phyloP scores from a whole-genome alignment of 92 coral and sea anemone genomes.

The Porites rus region DNA sequence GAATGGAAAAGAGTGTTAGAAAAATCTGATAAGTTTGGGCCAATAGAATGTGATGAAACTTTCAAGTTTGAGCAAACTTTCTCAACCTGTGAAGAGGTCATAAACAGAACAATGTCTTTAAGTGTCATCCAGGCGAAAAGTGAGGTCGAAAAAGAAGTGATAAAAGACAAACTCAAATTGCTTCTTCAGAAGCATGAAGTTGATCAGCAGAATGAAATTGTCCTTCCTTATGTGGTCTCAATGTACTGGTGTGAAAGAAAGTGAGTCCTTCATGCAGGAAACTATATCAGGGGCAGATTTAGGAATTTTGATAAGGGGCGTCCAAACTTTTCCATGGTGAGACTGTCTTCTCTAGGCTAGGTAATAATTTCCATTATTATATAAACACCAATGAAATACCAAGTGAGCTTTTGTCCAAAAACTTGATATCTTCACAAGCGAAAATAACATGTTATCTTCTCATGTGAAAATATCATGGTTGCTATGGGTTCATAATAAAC shows the following conservation, averaged over 20 bases:
- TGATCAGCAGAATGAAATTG: not conserved
- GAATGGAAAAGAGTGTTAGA: constrained; percentile 58
- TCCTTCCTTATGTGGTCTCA: not conserved
- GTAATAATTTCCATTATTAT: too few species aligned
- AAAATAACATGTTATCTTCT: too few species aligned
- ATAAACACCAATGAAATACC: too few species aligned
- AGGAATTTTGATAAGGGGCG: too few species aligned
- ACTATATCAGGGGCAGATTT: too few species aligned
- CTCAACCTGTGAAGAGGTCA: constrained; percentile 46
- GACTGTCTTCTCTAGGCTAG: too few species aligned
- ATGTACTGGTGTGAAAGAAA: constrained; percentile 28
- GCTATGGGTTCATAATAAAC: too few species aligned
- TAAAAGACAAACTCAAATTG: constrained; percentile 52
- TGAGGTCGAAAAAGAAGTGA: constrained; percentile 54
- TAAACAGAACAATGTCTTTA: constrained; percentile 45
- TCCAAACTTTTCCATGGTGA: too few species aligned
- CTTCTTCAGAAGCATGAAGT: constrained; percentile 51
- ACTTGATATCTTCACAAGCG: too few species aligned
- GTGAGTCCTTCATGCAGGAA: not conserved
- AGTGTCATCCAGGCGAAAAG: constrained; percentile 64
- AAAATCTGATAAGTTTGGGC: constrained; percentile 50
- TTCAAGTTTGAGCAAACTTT: constrained; percentile 48
- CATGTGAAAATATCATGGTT: too few species aligned
- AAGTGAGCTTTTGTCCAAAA: too few species aligned
- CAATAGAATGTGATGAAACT: constrained; percentile 35